Evolutionary conservation across 2,888 invertebrate species (phyloP).

Genomic region (Oscheius sp.): DNA sequence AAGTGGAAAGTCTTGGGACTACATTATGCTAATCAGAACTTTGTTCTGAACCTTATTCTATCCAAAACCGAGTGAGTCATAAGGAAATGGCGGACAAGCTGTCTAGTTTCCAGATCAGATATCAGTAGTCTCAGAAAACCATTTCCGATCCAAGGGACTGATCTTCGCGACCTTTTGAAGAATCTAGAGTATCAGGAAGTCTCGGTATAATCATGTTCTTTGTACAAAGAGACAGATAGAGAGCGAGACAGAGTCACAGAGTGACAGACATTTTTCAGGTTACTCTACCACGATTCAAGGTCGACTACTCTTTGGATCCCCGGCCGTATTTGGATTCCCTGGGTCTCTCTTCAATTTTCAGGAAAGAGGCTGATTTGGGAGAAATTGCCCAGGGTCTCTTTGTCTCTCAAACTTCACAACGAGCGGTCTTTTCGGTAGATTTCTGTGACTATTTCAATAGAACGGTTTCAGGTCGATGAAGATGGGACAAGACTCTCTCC

Average conservation of each 20-base stretch:
- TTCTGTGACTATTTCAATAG: neutral
- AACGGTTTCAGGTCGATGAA: constrained; percentile 10
- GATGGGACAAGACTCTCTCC: neutral
- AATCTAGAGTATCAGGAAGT: constrained; percentile 1
- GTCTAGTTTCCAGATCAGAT: neutral
- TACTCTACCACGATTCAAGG: neutral
- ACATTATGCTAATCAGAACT: constrained; percentile 9
- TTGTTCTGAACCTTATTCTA: constrained; percentile 3
- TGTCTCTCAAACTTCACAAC: neutral
- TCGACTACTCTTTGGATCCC: neutral
- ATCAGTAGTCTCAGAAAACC: neutral
- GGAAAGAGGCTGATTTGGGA: neutral
- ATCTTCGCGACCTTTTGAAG: constrained; percentile 2
- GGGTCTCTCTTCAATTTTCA: neutral
- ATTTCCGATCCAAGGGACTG: neutral
- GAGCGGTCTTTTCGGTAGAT: neutral
- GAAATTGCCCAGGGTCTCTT: neutral
- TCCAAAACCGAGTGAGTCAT: neutral
- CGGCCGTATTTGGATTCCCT: neutral
- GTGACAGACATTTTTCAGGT: neutral
- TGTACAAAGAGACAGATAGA: neutral
- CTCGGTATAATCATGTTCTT: neutral
- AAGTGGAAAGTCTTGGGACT: constrained; percentile 12
- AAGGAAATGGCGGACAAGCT: no score
- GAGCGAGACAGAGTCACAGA: neutral